Base-by-base conservation (phyloP, 2,113 vertebrate genomes). In the Corythaixoides concolor region DNA sequence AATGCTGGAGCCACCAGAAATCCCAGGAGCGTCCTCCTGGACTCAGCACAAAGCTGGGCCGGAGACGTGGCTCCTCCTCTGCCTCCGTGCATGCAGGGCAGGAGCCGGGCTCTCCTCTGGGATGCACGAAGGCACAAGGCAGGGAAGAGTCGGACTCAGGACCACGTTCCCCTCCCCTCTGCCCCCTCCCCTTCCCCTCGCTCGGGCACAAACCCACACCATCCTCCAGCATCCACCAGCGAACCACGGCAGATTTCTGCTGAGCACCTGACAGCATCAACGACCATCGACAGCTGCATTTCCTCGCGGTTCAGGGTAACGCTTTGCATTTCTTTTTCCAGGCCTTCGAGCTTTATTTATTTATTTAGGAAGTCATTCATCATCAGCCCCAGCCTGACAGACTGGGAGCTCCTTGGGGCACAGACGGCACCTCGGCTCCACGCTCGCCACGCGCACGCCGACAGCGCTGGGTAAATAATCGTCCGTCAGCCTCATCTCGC, bases 281-380 rank as follows among this genome's bases (percentile, higher is more conserved):
- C 4, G 2, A n/a, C 5, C 3, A 0, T 11, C 50, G 6, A 50
- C 59, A 74, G 2, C 49, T 9, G 5, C 76, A 52, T 78, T 62
- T 85, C 86, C 84, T 89, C 17, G 33, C 28, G 76, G 45, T 33
- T 55, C 80, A 68, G 79, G 82, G 52, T 23, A 93, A 87, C 16
- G 3, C 79, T 80, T 10, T 45, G 59, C 19, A 2, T 64, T 93
- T 59, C 83, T 66, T 17, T 58, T 26, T 68, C 45, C 86, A 74
- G 85, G 72, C 91, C 89, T 91, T 30, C 0, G 6, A 91, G 89
- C 84, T 81, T 90, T 92, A 79, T 92, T 96, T 90, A 79, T 97
- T 96, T 96, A 89, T 94, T 95, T 94, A 74, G 69, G 87, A 53
- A 97, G 95, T 81, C 91, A 95, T 84, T 95, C 94, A 93, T 95